Evolutionary conservation across 2,888 invertebrate species (phyloP).

Genomic region (Panzeria rudis): DNA sequence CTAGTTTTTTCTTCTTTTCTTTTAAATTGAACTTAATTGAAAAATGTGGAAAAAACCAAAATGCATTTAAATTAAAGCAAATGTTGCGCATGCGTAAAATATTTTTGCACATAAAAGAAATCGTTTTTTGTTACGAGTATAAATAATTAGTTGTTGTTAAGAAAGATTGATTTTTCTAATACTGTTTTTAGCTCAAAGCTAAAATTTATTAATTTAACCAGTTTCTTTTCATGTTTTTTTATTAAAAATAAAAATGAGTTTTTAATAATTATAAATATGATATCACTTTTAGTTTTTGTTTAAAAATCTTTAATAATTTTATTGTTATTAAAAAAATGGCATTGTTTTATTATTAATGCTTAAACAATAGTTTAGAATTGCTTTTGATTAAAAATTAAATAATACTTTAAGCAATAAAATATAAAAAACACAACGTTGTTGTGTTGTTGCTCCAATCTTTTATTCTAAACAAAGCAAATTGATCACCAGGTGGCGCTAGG

Average conservation of each 20-base stretch:
- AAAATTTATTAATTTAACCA: background rate
- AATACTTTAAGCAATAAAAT: background rate
- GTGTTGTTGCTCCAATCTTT: too few species aligned
- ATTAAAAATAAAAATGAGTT: background rate
- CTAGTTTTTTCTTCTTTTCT: constrained; percentile 15
- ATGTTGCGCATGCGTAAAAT: constrained; percentile 58
- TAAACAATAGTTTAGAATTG: background rate
- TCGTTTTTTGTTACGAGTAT: background rate
- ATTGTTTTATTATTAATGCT: constrained; percentile 19
- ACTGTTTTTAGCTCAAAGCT: background rate
- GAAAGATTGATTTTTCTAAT: too few species aligned
- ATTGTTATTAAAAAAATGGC: background rate
- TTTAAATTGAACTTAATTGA: constrained; percentile 24
- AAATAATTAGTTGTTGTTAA: background rate
- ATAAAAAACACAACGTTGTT: background rate
- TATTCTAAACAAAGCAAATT: too few species aligned
- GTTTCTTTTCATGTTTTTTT: too few species aligned
- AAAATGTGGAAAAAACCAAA: constrained; percentile 14
- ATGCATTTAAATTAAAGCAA: constrained; percentile 10
- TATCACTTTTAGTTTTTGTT: constrained; percentile 2
- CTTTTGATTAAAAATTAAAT: constrained; percentile 9
- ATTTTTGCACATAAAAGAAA: constrained; percentile 21
- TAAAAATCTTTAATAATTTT: background rate
- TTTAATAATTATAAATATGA: background rate
- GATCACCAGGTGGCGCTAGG: too few species aligned